Percentiles rank a stretch among this genome's conserved stretches.
Conservation (phyloP, 1,140 invertebrate species). For the Dryas iulia region DNA sequence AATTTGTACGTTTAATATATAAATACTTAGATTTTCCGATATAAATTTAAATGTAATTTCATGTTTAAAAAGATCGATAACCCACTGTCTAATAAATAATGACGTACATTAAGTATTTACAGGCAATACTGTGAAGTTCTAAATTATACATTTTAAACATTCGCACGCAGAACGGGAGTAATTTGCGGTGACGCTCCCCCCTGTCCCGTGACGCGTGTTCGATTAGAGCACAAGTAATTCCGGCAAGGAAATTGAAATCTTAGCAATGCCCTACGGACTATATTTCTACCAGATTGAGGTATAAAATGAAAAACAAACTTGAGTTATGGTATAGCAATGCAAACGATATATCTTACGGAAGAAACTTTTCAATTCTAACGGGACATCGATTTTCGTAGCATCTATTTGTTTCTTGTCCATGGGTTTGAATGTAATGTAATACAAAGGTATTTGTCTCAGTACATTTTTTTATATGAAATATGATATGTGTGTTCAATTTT, state of each 20-base stretch:
- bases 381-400: neutral
- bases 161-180: constrained; percentile 68
- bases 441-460: neutral
- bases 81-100: constrained; percentile 46
- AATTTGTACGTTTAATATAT: neutral
- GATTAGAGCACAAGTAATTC: constrained; percentile 78
- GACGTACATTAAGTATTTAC: constrained; percentile 55
- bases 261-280: constrained; percentile 75
- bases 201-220: constrained; percentile 71
- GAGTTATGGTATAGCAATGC: neutral
- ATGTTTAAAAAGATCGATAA: neutral
- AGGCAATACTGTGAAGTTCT: constrained; percentile 48
- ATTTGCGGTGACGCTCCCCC: constrained; percentile 65
- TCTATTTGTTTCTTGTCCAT: neutral
- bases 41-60: neutral
- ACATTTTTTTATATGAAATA: neutral
- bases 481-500: neutral
- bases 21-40: neutral
- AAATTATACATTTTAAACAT: constrained; percentile 74
- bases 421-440: neutral
- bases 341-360: constrained; percentile 4
- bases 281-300: constrained; percentile 56
- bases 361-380: constrained; percentile 2
- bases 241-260: constrained; percentile 79
- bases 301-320: constrained; percentile 67